Evolutionary conservation across 2,888 invertebrate species (phyloP).

Genomic region (Falcaria lacertinaria): DNA sequence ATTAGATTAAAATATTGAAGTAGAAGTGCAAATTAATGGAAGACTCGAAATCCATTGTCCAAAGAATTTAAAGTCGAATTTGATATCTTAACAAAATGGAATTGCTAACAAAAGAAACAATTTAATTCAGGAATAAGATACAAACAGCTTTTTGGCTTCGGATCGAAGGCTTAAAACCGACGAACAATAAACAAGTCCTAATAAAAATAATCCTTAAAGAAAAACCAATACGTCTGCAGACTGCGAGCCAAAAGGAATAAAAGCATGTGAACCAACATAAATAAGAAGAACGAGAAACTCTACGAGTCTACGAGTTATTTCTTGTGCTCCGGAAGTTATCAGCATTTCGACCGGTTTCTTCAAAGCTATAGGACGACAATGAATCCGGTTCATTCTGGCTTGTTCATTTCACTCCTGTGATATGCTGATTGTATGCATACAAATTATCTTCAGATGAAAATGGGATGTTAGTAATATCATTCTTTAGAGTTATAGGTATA

Average conservation of each 20-base stretch:
- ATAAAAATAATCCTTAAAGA: conserved; percentile 50
- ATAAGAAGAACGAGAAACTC: conserved; percentile 51
- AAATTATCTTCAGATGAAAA: conserved; percentile 19
- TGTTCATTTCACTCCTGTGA: conserved; percentile 31
- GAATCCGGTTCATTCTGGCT: conserved; percentile 33
- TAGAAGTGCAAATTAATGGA: no score
- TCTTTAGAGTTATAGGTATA: no score
- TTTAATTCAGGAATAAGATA: conserved; percentile 1
- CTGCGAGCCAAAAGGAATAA: conserved; percentile 48
- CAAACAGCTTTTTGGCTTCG: conserved; percentile 7
- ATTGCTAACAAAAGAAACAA: not conserved
- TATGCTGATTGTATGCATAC: conserved; percentile 25
- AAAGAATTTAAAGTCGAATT: not conserved
- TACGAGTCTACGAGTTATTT: conserved; percentile 55
- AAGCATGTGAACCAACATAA: conserved; percentile 55
- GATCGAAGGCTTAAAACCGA: conserved; percentile 14
- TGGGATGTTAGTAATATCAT: no score
- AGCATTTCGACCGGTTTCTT: conserved; percentile 62
- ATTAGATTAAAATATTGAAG: no score
- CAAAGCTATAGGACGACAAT: conserved; percentile 30
- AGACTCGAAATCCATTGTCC: no score
- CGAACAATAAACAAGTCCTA: conserved; percentile 34
- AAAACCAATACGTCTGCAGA: conserved; percentile 48
- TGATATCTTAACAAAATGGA: not conserved
- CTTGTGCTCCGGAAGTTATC: conserved; percentile 66